Conservation (phyloP, 2,113 vertebrate species). For the Urocitellus parryii region DNA sequence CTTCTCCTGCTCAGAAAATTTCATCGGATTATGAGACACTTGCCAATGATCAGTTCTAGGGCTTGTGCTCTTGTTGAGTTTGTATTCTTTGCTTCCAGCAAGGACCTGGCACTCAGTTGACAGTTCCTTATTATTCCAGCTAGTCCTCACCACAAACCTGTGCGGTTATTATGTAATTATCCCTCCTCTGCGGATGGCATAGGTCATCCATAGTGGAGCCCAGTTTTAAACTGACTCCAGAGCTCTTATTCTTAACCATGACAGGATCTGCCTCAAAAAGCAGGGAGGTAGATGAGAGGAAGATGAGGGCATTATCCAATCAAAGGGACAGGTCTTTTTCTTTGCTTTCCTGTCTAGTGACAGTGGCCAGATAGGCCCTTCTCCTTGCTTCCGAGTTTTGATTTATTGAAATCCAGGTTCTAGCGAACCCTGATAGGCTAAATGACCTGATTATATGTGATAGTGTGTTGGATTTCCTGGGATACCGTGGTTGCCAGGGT, state of each 20-base stretch:
- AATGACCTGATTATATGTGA: not conserved
- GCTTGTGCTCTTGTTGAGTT: not conserved
- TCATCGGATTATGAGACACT: not conserved
- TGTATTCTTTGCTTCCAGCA: not conserved
- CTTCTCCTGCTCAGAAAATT: not conserved
- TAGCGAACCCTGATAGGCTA: not conserved
- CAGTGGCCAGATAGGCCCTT: not conserved
- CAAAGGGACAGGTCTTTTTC: not conserved
- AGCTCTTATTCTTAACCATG: not conserved
- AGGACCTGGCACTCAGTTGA: not conserved
- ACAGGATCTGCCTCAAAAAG: not conserved
- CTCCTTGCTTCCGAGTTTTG: conserved; percentile 31
- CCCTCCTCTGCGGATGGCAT: not conserved
- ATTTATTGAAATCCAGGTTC: conserved; percentile 15
- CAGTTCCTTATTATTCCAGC: not conserved
- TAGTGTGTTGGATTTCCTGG: conserved; percentile 65
- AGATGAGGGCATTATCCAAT: not conserved
- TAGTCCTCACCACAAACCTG: not conserved
- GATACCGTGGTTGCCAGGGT: not conserved
- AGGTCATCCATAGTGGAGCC: not conserved
- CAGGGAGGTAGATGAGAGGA: not conserved
- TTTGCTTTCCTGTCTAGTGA: not conserved
- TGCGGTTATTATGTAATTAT: not conserved
- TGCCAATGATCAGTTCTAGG: not conserved
- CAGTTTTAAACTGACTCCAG: not conserved